Evolutionary conservation across 2,797 vertebrate genomes (phyloP), one percentile per base, ranked within the genome.

Genomic region (Acomys russatus): DNA sequence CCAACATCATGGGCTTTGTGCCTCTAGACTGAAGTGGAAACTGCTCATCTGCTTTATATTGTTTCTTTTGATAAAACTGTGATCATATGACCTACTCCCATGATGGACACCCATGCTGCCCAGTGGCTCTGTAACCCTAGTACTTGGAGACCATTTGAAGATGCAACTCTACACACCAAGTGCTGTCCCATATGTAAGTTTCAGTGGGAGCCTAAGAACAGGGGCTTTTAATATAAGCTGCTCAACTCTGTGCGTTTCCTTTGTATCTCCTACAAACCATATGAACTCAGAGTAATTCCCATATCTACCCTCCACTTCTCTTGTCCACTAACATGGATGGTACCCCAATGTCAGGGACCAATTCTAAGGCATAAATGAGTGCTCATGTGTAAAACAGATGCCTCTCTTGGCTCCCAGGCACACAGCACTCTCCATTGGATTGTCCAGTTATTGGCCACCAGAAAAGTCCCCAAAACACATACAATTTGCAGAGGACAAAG

Each of bases 131-230:
- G n/a, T 70, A 70, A 54, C 28, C 6, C n/a, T 33, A 18, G 76
- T 8, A 10, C 22, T 7, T 5, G 0, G 8, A 54, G 51, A n/a
- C 23, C 14, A 6, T 44, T n/a, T 66, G 54, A 59, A 86, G 61
- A 9, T 11, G 0, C 30, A 49, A 6, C 12, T 1, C 17, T 28
- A 15, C 5, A 17, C 4, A 10, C 68, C 56, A 1, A 4, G 6
- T 5, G 0, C 6, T 22, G n/a, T 2, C 54, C 23, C 3, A 0
- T 49, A 51, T 56, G 66, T 82, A 0, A 10, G 22, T 8, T 63
- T 74, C 33, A 33, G 0, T 0, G 2, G 30, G 4, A 18, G 25
- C 8, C 25, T 9, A 6, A 1, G 18, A 56, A 63, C 63, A 78
- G 35, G 44, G 51, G 22, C 44, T 92, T 49, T 82, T 63, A 8